Percentiles rank a stretch among this genome's conserved stretches.
Evolutionary conservation across 2,888 invertebrate genomes (phyloP).

Genomic region (Cataglyphis rosenhaueri): DNA sequence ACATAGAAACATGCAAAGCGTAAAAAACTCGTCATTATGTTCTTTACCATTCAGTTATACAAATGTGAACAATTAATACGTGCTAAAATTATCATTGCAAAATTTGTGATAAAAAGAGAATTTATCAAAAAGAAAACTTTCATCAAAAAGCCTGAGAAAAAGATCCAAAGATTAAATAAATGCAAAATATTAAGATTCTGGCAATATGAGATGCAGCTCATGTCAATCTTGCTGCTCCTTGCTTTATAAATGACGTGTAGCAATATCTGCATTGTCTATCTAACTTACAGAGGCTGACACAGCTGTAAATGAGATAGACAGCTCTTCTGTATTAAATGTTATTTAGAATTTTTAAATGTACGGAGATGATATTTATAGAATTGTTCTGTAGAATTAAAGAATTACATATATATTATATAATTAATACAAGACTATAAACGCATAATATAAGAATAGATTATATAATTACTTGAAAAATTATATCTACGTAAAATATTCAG

Average conservation of each 20-base stretch:
- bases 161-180: not conserved
- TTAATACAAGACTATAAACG: not conserved
- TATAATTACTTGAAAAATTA: not conserved
- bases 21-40: not conserved
- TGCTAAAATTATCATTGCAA: not conserved
- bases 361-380: not conserved
- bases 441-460: not conserved
- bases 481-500: not conserved
- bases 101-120: not conserved
- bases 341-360: not conserved
- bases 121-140: not conserved
- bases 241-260: not conserved
- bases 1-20: not conserved
- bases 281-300: conserved; percentile 34
- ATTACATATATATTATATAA: not conserved
- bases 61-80: not conserved
- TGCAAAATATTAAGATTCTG: not conserved
- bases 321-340: not conserved
- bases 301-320: conserved; percentile 41
- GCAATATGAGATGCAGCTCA: not conserved
- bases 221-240: not conserved
- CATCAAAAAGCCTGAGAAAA: not conserved
- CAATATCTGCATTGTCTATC: conserved; percentile 43
- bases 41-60: not conserved
- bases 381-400: not conserved